Evolutionary conservation across 2,113 vertebrate species (phyloP).

Genomic region (Bos taurus): ARS-UCD2.0 NC_037340.1:64216001-64216500

Average conservation of each 20-base stretch:
- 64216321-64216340: not conserved
- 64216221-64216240: not conserved
- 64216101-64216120: not conserved
- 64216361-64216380: slow-evolving; percentile 14
- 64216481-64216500: slow-evolving; percentile 38
- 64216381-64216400: slow-evolving; percentile 2
- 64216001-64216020: slow-evolving; percentile 42
- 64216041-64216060: not conserved
- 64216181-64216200: slow-evolving; percentile 25
- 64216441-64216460: not conserved
- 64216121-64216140: not conserved
- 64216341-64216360: not conserved
- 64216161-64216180: slow-evolving; percentile 2
- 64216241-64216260: not conserved
- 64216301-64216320: slow-evolving; percentile 3
- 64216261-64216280: not conserved
- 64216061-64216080: not conserved
- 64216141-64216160: not conserved
- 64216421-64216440: not conserved
- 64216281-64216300: not conserved
- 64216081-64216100: not conserved
- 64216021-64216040: not conserved
- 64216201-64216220: not conserved
- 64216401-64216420: slow-evolving; percentile 5
- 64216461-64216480: slow-evolving; percentile 24